phyloP scores from a whole-genome alignment of 1,140 invertebrate species.

The Bursaphelenchus mucronatus region DNA sequence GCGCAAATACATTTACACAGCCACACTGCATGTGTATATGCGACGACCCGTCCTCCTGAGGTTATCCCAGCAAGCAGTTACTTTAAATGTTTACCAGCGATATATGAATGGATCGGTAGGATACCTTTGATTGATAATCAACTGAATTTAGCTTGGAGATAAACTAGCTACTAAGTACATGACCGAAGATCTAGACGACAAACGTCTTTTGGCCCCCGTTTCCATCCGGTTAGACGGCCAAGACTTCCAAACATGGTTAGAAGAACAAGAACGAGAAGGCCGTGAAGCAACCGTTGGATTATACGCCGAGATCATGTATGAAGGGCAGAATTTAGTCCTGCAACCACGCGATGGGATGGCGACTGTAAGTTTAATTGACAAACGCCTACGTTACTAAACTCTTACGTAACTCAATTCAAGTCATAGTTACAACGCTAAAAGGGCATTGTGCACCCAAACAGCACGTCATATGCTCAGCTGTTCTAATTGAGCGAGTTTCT shows the following conservation, averaged over 20 bases:
- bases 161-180: conserved; percentile 33
- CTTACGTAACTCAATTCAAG: too few species aligned
- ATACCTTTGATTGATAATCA: conserved; percentile 6
- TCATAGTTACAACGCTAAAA: too few species aligned
- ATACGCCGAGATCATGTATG: conserved; percentile 47
- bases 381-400: too few species aligned
- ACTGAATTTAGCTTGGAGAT: conserved; percentile 32
- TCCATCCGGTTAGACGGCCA: conserved; percentile 23
- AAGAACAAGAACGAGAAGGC: conserved; percentile 19
- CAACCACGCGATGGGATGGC: conserved; percentile 21
- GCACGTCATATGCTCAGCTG: too few species aligned
- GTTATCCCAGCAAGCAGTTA: conserved; percentile 19
- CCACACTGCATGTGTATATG: conserved; percentile 37
- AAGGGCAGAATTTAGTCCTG: conserved; percentile 41
- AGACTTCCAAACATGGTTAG: conserved; percentile 33
- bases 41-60: conserved; percentile 33
- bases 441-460: too few species aligned
- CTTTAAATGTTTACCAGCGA: conserved; percentile 39
- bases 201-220: conserved; percentile 8
- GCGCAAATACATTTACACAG: conserved; percentile 36
- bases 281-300: conserved; percentile 31
- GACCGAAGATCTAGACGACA: conserved; percentile 30
- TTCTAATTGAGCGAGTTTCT: too few species aligned
- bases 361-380: too few species aligned
- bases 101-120: conserved; percentile 45